Evolutionary conservation across 2,797 vertebrate genomes (phyloP).

Genomic region (Sebastes flavidus): DNA sequence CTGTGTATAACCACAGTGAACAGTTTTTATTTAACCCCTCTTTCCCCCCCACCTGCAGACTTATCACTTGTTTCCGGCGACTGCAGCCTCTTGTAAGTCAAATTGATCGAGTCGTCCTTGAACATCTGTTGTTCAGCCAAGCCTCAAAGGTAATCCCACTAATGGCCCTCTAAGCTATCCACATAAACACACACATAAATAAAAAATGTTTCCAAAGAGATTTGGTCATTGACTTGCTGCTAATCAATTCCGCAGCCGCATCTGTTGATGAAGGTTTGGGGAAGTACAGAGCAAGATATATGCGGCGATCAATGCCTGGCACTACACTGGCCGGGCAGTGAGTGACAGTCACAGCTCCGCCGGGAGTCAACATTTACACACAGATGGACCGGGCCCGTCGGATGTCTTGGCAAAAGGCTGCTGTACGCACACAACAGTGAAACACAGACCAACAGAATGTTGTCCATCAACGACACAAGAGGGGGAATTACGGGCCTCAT

Average conservation of each 20-base stretch:
- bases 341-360: constrained; percentile 78
- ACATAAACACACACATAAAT: constrained; percentile 87
- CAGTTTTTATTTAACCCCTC: constrained; percentile 56
- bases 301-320: constrained; percentile 82
- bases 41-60: constrained; percentile 35
- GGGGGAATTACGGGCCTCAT: constrained; percentile 50
- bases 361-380: constrained; percentile 77
- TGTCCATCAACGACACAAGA: constrained; percentile 67
- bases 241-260: constrained; percentile 85
- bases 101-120: constrained; percentile 86
- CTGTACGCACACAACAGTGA: constrained; percentile 19
- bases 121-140: constrained; percentile 86
- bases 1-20: constrained; percentile 47
- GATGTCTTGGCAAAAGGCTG: constrained; percentile 60
- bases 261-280: constrained; percentile 84
- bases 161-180: constrained; percentile 88
- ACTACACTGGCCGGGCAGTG: constrained; percentile 57
- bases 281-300: constrained; percentile 83
- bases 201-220: constrained; percentile 87
- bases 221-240: constrained; percentile 81
- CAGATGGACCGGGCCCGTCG: constrained; percentile 56
- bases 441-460: constrained; percentile 64
- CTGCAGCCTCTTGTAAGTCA: constrained; percentile 81
- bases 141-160: constrained; percentile 87
- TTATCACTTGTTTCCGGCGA: constrained; percentile 73